A percentile compares a stretch with the other conserved stretches of the same genome.
Evolutionary conservation across 30 jellyfish, hydroid and myxozoan genomes (phyloP).

Genomic region (Aurelia coerulea): DNA sequence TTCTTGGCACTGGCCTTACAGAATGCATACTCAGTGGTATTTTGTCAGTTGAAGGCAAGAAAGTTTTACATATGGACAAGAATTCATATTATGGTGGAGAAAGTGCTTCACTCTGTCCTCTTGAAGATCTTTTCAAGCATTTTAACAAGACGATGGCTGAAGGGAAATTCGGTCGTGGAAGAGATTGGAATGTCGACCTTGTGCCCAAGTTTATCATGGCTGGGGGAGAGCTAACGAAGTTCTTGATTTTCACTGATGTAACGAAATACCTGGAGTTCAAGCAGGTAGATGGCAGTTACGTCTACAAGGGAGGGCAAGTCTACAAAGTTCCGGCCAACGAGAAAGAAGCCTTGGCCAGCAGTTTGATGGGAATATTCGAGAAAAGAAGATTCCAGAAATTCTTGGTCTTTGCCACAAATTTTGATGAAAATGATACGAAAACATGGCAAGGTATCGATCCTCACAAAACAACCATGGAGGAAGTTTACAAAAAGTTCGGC

Average conservation of each 20-base stretch:
- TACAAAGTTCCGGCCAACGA: constrained; percentile 99
- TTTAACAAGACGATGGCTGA: constrained; percentile 71
- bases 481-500: constrained; percentile 90
- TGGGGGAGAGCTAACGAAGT: constrained; percentile 89
- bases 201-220: constrained; percentile 99
- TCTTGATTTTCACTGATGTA: constrained; percentile 93
- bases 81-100: constrained; percentile 99
- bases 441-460: constrained; percentile 93
- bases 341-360: constrained; percentile 94
- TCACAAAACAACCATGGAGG: constrained; percentile 83
- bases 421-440: constrained; percentile 71
- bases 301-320: constrained; percentile 87
- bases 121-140: constrained; percentile 88
- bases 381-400: constrained; percentile 88
- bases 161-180: constrained; percentile 94
- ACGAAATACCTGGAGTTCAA: constrained; percentile 96
- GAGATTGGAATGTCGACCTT: constrained; percentile 98
- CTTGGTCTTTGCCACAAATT: constrained; percentile 75
- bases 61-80: constrained; percentile 99
- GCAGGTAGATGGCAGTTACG: constrained; percentile 98
- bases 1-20: constrained; percentile 98
- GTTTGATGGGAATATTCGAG: constrained; percentile 98
- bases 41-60: constrained; percentile 96
- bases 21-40: constrained; percentile 99
- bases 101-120: constrained; percentile 96